Evolutionary conservation across 2,888 invertebrate genomes (phyloP), one percentile per base, ranked within the genome.

Genomic region (Cephonodes hylas): DNA sequence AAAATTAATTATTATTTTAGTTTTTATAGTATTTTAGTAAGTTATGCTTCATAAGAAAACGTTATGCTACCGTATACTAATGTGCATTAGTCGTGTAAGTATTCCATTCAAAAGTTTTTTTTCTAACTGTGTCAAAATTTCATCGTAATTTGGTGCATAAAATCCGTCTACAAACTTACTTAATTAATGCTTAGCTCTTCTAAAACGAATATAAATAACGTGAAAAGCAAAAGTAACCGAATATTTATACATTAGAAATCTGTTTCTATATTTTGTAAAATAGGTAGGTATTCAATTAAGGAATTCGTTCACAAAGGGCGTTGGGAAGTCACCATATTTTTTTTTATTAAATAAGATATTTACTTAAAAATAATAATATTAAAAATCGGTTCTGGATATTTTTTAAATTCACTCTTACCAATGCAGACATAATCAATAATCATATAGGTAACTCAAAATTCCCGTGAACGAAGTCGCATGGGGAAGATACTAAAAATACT

Each of bases 111-210:
- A 18, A 23, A 13, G 25, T 31, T 31, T 31, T 18, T 18, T 53
- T 27, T 31, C 53, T 53, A 53, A 27, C 18, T 53, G 53, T 53
- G 53, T 53, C 18, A 53, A 53, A 53, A 31, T 10, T 38, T 53
- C 31, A 20, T 53, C 18, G 18, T 70, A 71, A 70, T 60, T 71
- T 71, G 74, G 80, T 81, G 81, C 83, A 79, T 77, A 79, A 78
- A 74, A 72, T 71, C 76, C 74, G 73, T 65, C 60, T 66, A 64
- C 25, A 38, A 61, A 53, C 15, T 18, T 1, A 27, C 27, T 53
- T 27, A 53, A 15, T 38, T 44, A 20, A 44, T 31, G 58, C 8
- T 18, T 53, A 31, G 31, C 18, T 53, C 31, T 53, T 3, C 4
- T 27, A 53, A 22, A 27, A 48, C 27, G 8, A 18, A n/a, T 53